Evolutionary conservation across 2,888 invertebrate species (phyloP), one percentile per base, ranked within the genome.

Genomic region (Petrolisthes cinctipes): DNA sequence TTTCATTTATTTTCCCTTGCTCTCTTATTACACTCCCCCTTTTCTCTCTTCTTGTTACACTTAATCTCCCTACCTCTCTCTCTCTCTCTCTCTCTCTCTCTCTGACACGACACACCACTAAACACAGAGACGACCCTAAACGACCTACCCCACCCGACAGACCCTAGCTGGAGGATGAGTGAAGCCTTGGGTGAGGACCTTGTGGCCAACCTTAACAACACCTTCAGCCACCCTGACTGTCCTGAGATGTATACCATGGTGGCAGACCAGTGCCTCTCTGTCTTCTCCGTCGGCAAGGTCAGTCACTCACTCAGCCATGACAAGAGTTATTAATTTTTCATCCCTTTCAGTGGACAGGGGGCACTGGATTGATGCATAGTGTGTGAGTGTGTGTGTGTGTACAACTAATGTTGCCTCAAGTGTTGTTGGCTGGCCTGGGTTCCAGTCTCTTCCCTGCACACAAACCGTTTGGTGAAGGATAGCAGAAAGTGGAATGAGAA

Each of bases 221-320:
- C 84, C 23, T 71, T 81, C 57, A 86, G 75, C 81, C 81, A 86
- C 61, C 81, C 81, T 5, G 82, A 75, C 86, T 86, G 86, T 7
- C 86, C 81, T 7, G 80, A 81, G 23, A 81, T 86, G 80, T 86
- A 56, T 53, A 86, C 86, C n/a, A 20, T 86, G 56, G 81, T 86
- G 37, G 86, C 81, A 7, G 81, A 86, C 9, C 86, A 86, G 86
- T 86, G 86, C 75, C 86, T 86, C 53, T 86, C 81, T 5, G 73
- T 86, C 53, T 81, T 86, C 82, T 82, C 73, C 57, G 82, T 86
- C 37, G 86, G 86, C 75, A 86, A 82, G 73, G 86, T 86, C 4
- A 66, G 76, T 20, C 11, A 4, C 9, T 17, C 23, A 66, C 3
- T 66, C n/a, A 66, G 14, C 4, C 14, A 66, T 4, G 68, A n/a